phyloP scores from a whole-genome alignment of 2,888 invertebrate genomes.

The Torymus auratus region DNA sequence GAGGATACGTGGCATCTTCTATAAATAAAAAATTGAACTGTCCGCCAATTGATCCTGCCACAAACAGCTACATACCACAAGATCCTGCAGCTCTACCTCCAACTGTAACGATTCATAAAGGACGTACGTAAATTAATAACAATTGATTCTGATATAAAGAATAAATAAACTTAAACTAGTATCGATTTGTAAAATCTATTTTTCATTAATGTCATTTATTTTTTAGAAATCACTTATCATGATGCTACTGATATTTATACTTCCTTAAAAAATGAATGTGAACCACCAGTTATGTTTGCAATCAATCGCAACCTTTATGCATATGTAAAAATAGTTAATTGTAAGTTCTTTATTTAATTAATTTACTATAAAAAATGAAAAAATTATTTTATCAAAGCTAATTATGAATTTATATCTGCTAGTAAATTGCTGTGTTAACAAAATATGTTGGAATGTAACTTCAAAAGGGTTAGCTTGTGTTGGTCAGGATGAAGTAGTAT shows the following conservation, averaged over 20 bases:
- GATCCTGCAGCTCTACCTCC: conserved; percentile 80
- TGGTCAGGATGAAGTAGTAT: conserved; percentile 89
- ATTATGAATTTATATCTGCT: conserved; percentile 61
- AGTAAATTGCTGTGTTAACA: conserved; percentile 88
- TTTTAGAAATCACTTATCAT: conserved; percentile 78
- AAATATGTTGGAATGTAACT: conserved; percentile 86
- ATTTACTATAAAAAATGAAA: background rate
- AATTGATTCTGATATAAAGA: background rate
- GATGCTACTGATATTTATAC: conserved; percentile 81
- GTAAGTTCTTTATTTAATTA: conserved; percentile 79
- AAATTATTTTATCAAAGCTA: background rate
- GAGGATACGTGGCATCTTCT: conserved; percentile 66
- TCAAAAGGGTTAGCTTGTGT: conserved; percentile 87
- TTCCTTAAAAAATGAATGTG: conserved; percentile 79
- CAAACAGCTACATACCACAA: conserved; percentile 79
- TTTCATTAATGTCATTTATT: background rate
- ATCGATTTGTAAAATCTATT: background rate
- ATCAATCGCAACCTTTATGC: conserved; percentile 86
- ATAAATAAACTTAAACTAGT: background rate
- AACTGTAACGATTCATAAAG: conserved; percentile 78
- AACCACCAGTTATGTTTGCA: conserved; percentile 83
- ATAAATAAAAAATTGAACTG: conserved; percentile 71
- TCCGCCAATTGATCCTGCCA: conserved; percentile 77
- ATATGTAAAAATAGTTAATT: conserved; percentile 84
- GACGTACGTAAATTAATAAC: conserved; percentile 72